These are phyloP conservation scores for Phymanthus crucifer DNA, from an alignment of 92 coral and sea anemone genomes.

Conservation along the genomic window DNA sequence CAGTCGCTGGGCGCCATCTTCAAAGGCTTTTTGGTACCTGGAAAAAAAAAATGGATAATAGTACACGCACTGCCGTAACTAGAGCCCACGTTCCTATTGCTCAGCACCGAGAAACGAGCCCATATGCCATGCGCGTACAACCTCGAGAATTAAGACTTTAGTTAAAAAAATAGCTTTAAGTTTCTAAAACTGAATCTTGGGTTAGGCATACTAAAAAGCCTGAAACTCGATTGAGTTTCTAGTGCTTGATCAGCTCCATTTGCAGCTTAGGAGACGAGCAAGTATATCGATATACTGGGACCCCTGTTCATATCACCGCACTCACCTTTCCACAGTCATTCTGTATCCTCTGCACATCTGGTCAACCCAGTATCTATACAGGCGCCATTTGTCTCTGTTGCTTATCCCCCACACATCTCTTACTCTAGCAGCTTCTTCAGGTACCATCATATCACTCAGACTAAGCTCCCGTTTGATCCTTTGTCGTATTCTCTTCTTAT, in stretches of 20 bases:
- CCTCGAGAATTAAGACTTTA: no score
- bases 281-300: neutral
- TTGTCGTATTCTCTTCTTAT: constrained; percentile 37
- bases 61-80: no score
- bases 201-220: no score
- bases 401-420: constrained; percentile 62
- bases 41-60: no score
- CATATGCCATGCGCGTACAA: no score
- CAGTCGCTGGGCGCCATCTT: constrained; percentile 57
- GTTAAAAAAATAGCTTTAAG: no score
- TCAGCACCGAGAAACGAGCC: no score
- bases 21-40: constrained; percentile 62
- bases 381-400: constrained; percentile 74
- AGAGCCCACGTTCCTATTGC: no score
- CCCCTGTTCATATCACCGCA: neutral
- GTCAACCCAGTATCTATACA: constrained; percentile 86
- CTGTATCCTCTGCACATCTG: constrained; percentile 50
- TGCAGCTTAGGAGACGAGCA: neutral
- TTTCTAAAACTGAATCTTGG: no score
- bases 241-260: no score
- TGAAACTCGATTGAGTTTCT: no score
- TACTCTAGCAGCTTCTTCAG: constrained; percentile 52
- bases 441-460: constrained; percentile 71
- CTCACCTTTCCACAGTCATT: constrained; percentile 42
- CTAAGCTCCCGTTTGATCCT: constrained; percentile 62